Evolutionary conservation across 1,140 invertebrate genomes (phyloP).

Genomic region (Alviniconcha marisindica): DNA sequence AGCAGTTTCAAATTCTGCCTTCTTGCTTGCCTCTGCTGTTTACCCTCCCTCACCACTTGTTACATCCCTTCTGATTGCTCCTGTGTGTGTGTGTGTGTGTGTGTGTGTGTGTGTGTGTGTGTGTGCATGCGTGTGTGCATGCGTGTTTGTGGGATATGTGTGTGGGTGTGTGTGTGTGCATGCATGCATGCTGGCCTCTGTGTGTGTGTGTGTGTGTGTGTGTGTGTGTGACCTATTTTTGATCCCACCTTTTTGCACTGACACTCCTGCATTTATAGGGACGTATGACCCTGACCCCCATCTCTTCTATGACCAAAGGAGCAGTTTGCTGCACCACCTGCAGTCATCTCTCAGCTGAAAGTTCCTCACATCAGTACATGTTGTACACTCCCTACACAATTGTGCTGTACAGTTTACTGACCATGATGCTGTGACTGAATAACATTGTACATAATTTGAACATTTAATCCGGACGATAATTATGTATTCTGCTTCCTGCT

Average conservation of each 20-base stretch:
- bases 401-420: not conserved
- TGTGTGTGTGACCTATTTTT: not conserved
- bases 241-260: not conserved
- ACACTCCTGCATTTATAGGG: too few relatives aligned
- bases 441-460: not conserved
- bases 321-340: slow-evolving; percentile 5
- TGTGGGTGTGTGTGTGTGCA: not conserved
- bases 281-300: too few relatives aligned
- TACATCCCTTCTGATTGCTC: too few relatives aligned
- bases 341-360: slow-evolving; percentile 23
- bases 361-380: not conserved
- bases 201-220: not conserved
- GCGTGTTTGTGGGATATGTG: not conserved
- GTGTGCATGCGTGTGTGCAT: not conserved
- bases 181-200: not conserved
- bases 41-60: too few relatives aligned
- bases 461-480: not conserved
- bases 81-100: too few relatives aligned
- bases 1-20: too few relatives aligned
- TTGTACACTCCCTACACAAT: not conserved
- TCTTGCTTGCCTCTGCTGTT: too few relatives aligned
- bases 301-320: slow-evolving; percentile 4
- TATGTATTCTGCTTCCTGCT: slow-evolving; percentile 19
- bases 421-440: not conserved
- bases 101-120: too few relatives aligned